Conservation (phyloP, 2,888 invertebrate genomes). For the Eledona agricola region DNA sequence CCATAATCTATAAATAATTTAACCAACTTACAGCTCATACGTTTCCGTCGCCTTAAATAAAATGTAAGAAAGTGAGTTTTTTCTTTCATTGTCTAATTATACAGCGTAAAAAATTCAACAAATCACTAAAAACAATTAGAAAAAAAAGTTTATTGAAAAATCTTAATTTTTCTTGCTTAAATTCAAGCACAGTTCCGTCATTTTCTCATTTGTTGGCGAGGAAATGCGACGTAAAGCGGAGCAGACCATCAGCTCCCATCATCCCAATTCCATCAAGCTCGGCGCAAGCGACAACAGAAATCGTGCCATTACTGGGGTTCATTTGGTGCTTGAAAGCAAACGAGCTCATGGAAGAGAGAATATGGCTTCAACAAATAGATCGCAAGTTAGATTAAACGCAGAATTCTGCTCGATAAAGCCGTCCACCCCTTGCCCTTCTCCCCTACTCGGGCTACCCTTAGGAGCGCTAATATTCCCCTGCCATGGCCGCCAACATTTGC, state of each 20-base stretch:
- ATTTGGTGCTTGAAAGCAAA: conserved; percentile 39
- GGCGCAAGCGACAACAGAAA: conserved; percentile 30
- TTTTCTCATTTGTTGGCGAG: conserved; percentile 28
- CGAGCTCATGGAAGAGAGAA: conserved; percentile 39
- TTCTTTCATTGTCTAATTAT: too few species aligned
- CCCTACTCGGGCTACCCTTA: conserved; percentile 56
- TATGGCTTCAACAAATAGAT: conserved; percentile 61
- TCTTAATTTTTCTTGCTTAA: background rate
- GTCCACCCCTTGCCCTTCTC: conserved; percentile 46
- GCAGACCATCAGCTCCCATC: too few species aligned
- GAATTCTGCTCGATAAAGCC: conserved; percentile 62
- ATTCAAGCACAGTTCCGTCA: too few species aligned
- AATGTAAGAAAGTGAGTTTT: too few species aligned
- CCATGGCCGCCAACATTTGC: conserved; percentile 62
- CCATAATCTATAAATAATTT: too few species aligned
- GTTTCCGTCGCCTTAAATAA: too few species aligned
- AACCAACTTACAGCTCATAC: too few species aligned
- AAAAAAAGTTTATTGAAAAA: background rate
- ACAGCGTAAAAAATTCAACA: too few species aligned
- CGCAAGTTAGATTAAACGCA: conserved; percentile 63
- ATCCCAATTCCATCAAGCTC: conserved; percentile 25
- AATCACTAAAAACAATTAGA: too few species aligned
- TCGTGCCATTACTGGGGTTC: conserved; percentile 38
- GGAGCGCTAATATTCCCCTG: conserved; percentile 62
- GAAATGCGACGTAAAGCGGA: conserved; percentile 35